Evolutionary conservation across 2,797 vertebrate species (phyloP), one percentile per base, ranked within the genome.

Genomic region (Kryptolebias ocellatus): DNA sequence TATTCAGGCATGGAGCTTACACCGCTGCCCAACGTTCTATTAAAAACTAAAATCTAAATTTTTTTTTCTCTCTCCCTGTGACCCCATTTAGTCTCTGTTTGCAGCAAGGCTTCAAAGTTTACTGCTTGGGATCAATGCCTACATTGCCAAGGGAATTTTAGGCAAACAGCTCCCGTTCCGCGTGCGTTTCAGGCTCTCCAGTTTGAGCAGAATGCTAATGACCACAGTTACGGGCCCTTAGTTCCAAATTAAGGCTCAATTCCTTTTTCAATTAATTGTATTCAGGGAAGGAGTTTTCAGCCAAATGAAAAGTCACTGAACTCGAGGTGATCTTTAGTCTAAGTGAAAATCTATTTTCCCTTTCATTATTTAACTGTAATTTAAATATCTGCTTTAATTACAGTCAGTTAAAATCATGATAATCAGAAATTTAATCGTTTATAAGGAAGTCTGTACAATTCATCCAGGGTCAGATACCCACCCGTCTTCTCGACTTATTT

Each of bases 1-100:
- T 88, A 94, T 94, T 94, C 87, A 94, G 85, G 71, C 84, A 61
- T 72, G 85, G 87, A 79, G 89, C 91, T 90, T 87, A 89, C 72
- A 86, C 86, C 57, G 84, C 87, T 87, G 90, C 87, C 86, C 81
- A 85, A 82, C 78, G 85, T 86, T 88, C 90, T 88, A 89, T 92
- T 92, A 89, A 60, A 66, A 83, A 76, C 76, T 72, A 84, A 85
- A 89, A 89, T 88, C 83, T 76, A 60, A 69, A 84, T 85, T 60
- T 74, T 69, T 83, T 79, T 76, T 67, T 60, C 57, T 45, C 52
- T 18, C 53, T 72, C 50, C 53, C 55, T 37, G 16, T 87, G 86
- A 74, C 87, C 87, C 82, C 83, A 77, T 90, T 91, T 87, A 87
- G 89, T 89, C 81, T 78, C 66, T 70, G 74, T 80, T 78, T 85